Conservation (phyloP, 53 echinoderm and acorn worm species). For the Echinometra lucunter region DNA sequence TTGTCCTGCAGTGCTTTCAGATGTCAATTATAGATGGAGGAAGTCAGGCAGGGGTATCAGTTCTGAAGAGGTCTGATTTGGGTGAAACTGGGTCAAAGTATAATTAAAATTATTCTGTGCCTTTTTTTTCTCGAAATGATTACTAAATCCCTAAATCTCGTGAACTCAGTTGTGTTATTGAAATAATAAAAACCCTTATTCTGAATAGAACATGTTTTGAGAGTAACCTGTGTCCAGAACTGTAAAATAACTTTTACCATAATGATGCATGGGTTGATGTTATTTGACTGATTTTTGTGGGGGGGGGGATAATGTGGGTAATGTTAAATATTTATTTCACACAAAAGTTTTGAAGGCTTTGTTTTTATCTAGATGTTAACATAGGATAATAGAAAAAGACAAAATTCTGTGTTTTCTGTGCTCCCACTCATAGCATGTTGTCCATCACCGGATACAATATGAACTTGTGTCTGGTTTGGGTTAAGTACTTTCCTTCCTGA, state of each 20-base stretch:
- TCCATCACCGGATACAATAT: neutral
- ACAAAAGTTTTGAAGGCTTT: neutral
- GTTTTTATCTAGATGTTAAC: neutral
- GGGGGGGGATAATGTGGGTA: neutral
- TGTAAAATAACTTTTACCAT: neutral
- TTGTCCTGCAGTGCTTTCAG: neutral
- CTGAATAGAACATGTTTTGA: neutral
- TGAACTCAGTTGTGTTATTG: neutral
- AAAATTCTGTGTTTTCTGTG: neutral
- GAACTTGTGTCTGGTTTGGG: neutral
- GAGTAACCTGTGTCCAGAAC: neutral
- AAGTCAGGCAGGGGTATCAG: too few relatives aligned
- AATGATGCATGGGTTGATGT: neutral
- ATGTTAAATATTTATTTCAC: neutral
- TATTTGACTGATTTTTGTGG: neutral
- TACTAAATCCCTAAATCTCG: too few relatives aligned
- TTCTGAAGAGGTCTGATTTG: too few relatives aligned
- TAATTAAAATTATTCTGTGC: too few relatives aligned
- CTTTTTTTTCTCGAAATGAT: too few relatives aligned
- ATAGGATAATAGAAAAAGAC: neutral
- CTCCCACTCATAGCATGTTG: neutral
- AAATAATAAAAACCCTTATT: neutral
- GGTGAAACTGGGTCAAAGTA: too few relatives aligned
- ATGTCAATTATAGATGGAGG: neutral
- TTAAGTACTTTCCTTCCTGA: constrained; percentile 29